Percentiles rank a stretch among this genome's conserved stretches.
Evolutionary conservation across 2,888 invertebrate genomes (phyloP).

Genomic region (Nephrotoma guestfalica): DNA sequence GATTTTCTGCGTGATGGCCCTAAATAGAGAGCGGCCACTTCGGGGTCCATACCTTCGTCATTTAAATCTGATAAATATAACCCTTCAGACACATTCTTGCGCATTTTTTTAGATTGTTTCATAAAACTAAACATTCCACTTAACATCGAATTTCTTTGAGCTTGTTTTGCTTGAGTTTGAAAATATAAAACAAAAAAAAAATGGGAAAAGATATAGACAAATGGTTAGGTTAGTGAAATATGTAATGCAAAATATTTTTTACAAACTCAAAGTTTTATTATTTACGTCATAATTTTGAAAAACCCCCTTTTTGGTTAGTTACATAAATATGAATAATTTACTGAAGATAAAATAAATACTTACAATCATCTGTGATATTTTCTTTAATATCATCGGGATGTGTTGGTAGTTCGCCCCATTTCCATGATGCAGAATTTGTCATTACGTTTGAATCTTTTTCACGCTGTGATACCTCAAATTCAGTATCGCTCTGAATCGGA

Average conservation of each 20-base stretch:
- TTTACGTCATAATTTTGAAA: neutral
- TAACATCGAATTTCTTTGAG: conserved; percentile 52
- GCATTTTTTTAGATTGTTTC: conserved; percentile 52
- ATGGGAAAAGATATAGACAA: neutral
- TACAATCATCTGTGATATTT: conserved; percentile 20
- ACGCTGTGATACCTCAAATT: conserved; percentile 55
- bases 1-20: conserved; percentile 32
- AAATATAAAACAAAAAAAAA: neutral
- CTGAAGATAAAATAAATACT: conserved; percentile 10
- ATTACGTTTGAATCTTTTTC: conserved; percentile 26
- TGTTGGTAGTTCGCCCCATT: conserved; percentile 75
- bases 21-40: conserved; percentile 77
- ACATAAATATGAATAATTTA: neutral
- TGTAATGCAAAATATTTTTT: neutral
- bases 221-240: neutral
- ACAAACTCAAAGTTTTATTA: neutral
- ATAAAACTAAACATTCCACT: conserved; percentile 90
- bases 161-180: conserved; percentile 18
- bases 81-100: conserved; percentile 44
- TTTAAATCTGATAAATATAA: conserved; percentile 88
- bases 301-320: neutral
- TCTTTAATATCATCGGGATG: conserved; percentile 21
- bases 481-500: conserved; percentile 88
- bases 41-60: conserved; percentile 81
- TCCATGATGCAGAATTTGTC: conserved; percentile 47